phyloP scores from a whole-genome alignment of 2,113 vertebrate species.

The Ahaetulla prasina region DNA sequence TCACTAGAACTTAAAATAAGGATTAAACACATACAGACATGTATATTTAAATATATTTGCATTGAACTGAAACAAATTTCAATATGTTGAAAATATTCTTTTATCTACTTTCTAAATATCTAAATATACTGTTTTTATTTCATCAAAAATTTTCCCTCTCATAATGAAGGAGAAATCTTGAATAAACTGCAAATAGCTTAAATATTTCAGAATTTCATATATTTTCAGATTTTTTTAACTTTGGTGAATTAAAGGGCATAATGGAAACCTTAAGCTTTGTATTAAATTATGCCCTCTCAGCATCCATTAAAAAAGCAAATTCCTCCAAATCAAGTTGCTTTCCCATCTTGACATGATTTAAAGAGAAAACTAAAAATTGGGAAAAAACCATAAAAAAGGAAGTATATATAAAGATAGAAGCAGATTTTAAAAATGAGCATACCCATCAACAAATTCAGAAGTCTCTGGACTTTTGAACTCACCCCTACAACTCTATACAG shows the following conservation, averaged over 20 bases:
- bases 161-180: neutral
- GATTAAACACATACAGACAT: neutral
- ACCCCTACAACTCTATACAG: conserved; percentile 96
- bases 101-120: neutral
- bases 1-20: conserved; percentile 12
- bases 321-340: neutral
- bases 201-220: neutral
- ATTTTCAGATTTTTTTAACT: neutral
- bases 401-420: conserved; percentile 19
- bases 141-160: neutral
- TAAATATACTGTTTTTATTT: neutral
- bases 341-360: neutral
- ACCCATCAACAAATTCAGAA: conserved; percentile 94
- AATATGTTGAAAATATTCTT: neutral
- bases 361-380: neutral
- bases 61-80: neutral
- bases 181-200: neutral
- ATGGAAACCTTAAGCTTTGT: neutral
- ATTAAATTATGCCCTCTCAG: neutral
- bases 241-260: neutral
- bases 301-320: neutral
- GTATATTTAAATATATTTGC: neutral
- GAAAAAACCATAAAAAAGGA: neutral
- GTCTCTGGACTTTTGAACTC: conserved; percentile 97
- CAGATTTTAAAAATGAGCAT: conserved; percentile 73